Conservation (phyloP, 2,888 invertebrate species). For the Acanthosepion esculentum region DNA sequence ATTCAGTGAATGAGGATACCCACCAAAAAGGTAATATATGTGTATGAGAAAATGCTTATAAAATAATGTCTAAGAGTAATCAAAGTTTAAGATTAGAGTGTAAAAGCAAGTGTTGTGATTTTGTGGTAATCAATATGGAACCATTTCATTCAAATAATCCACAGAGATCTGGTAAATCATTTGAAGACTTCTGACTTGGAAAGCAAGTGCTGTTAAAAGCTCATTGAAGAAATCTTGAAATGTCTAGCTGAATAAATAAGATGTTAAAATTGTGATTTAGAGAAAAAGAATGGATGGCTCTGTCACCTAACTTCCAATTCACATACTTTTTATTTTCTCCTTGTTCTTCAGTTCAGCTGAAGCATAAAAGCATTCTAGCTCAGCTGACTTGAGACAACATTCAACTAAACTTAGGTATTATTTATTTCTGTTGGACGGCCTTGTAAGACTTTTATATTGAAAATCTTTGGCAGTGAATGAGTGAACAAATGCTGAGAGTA, state of each 20-base stretch:
- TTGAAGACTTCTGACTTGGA: background rate
- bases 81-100: background rate
- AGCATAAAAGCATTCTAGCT: background rate
- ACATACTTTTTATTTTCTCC: background rate
- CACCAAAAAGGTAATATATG: too few relatives aligned
- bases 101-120: background rate
- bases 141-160: background rate
- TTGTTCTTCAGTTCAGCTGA: background rate
- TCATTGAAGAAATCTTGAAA: background rate
- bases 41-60: too few relatives aligned
- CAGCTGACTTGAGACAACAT: background rate
- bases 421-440: background rate
- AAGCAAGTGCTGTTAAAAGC: background rate
- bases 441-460: background rate
- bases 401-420: background rate
- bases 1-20: too few relatives aligned
- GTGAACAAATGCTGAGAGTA: too few relatives aligned
- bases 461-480: too few relatives aligned
- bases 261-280: conserved; percentile 6
- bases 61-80: too few relatives aligned
- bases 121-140: background rate
- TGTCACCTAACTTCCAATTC: background rate
- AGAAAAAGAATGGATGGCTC: background rate
- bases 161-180: background rate
- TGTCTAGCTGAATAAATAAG: background rate